Conservation (phyloP, 1,140 invertebrate genomes). For the Popillia japonica region DNA sequence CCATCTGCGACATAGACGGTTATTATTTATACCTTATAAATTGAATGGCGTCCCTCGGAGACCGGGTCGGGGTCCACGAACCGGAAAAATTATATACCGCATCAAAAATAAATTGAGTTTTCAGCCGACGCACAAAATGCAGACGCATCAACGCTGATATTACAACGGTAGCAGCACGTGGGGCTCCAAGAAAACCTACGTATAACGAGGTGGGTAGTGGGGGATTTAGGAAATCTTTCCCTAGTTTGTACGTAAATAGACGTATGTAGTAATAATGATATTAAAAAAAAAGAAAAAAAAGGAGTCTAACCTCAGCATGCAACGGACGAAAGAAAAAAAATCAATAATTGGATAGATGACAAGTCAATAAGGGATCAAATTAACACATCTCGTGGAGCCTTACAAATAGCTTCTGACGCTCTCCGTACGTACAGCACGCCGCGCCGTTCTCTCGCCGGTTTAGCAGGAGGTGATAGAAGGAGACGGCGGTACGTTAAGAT, state of each 20-base stretch:
- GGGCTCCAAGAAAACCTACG: too few species aligned
- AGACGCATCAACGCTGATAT: not conserved
- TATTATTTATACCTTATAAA: constrained; percentile 55
- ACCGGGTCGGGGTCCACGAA: constrained; percentile 45
- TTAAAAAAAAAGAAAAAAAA: not conserved
- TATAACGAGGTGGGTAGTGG: too few species aligned
- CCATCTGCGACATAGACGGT: constrained; percentile 45
- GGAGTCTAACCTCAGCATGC: not conserved
- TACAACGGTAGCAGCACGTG: too few species aligned
- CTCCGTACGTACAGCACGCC: too few species aligned
- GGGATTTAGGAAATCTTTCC: too few species aligned
- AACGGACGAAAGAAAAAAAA: constrained; percentile 42
- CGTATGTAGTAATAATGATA: too few species aligned
- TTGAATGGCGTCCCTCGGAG: constrained; percentile 51
- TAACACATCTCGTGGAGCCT: constrained; percentile 13
- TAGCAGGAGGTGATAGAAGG: not conserved
- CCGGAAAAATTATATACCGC: constrained; percentile 55
- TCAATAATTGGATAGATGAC: constrained; percentile 15
- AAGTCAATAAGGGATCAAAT: constrained; percentile 18
- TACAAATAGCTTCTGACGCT: constrained; percentile 9
- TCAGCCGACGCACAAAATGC: constrained; percentile 24
- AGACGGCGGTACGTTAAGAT: not conserved
- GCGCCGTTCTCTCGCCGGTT: not conserved
- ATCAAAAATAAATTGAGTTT: constrained; percentile 56
- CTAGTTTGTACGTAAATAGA: too few species aligned